Evolutionary conservation across 1,140 invertebrate genomes (phyloP).

Genomic region (Zelostemma sp.): DNA sequence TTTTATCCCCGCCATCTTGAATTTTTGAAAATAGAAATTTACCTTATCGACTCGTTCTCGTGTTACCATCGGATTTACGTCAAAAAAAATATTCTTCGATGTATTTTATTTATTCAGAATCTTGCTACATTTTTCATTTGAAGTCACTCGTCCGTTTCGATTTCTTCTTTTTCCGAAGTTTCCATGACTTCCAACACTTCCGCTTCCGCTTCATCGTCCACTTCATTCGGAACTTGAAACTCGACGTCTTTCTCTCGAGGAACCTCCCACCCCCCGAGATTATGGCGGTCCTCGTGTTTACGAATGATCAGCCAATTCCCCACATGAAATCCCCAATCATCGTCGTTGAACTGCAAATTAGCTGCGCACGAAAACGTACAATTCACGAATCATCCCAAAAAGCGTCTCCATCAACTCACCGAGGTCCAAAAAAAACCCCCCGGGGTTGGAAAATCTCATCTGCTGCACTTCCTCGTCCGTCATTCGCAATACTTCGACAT

Average conservation of each 20-base stretch:
- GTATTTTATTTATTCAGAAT: too few species aligned
- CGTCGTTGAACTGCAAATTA: slow-evolving; percentile 17
- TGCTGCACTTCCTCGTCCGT: slow-evolving; percentile 1
- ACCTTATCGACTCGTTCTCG: too few species aligned
- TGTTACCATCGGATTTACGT: too few species aligned
- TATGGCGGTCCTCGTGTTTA: slow-evolving; percentile 25
- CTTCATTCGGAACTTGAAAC: not conserved
- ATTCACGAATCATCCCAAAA: not conserved
- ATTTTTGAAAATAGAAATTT: too few species aligned
- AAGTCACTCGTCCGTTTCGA: too few species aligned
- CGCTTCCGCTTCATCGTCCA: not conserved
- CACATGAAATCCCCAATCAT: slow-evolving; percentile 57
- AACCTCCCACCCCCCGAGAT: not conserved
- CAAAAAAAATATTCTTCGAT: too few species aligned
- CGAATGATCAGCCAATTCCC: slow-evolving; percentile 56
- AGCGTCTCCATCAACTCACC: too few species aligned
- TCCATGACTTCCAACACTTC: too few species aligned
- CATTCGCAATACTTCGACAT: slow-evolving; percentile 4
- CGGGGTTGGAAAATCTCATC: slow-evolving; percentile 22
- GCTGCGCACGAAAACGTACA: not conserved
- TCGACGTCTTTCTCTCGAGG: not conserved
- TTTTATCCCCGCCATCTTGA: too few species aligned
- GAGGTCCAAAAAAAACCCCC: not conserved
- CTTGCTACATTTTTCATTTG: too few species aligned
- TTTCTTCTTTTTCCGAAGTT: too few species aligned